phyloP scores from a whole-genome alignment of 2,888 invertebrate species.

The Laothoe populi region DNA sequence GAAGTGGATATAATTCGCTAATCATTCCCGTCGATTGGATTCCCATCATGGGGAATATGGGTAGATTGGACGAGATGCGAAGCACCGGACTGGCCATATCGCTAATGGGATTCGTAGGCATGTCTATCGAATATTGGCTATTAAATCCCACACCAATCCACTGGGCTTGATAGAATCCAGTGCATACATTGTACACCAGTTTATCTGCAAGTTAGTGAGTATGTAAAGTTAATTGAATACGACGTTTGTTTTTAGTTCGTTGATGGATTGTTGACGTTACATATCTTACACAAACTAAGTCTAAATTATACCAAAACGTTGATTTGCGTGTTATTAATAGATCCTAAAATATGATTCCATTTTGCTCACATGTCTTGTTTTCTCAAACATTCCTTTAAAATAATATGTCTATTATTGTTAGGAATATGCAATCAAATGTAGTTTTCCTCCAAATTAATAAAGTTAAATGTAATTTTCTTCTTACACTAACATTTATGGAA shows the following conservation, averaged over 20 bases:
- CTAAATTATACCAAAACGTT: neutral
- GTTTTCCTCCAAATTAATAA: no score
- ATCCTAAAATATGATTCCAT: neutral
- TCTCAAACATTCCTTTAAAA: no score
- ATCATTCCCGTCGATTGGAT: slow-evolving; percentile 20
- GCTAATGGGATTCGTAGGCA: slow-evolving; percentile 16
- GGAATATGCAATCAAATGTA: no score
- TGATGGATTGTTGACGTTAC: neutral
- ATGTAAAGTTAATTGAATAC: neutral
- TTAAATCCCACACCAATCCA: neutral
- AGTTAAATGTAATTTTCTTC: no score
- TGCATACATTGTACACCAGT: slow-evolving; percentile 3
- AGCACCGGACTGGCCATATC: slow-evolving; percentile 16
- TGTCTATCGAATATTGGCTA: slow-evolving; percentile 22
- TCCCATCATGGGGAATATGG: slow-evolving; percentile 15
- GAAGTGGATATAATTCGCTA: slow-evolving; percentile 10
- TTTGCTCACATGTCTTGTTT: no score
- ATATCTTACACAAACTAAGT: neutral
- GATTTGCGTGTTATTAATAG: neutral
- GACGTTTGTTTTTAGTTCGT: neutral
- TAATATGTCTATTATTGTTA: no score
- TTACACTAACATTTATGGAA: no score
- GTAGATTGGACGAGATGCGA: slow-evolving; percentile 20
- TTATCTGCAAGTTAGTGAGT: neutral
- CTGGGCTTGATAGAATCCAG: neutral